These are phyloP conservation scores for Orius insidiosus DNA, from an alignment of 1,140 invertebrate genomes.

Conservation along the genomic window DNA sequence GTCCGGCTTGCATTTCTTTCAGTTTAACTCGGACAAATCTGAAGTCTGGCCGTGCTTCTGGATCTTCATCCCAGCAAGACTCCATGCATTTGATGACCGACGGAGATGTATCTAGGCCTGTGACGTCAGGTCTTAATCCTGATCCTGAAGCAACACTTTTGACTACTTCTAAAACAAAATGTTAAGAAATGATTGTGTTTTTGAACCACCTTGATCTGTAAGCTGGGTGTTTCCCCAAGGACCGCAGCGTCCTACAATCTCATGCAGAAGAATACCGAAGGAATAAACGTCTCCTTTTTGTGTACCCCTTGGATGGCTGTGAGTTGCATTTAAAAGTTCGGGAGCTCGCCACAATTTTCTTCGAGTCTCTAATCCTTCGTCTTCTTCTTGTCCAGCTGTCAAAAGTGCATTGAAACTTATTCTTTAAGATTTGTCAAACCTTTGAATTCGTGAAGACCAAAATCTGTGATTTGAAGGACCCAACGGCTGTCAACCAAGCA, in stretches of 20 bases:
- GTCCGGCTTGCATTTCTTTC: slow-evolving; percentile 57
- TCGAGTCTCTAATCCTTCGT: slow-evolving; percentile 28
- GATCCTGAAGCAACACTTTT: slow-evolving; percentile 21
- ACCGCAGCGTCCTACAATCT: slow-evolving; percentile 45
- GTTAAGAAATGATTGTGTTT: too few species aligned
- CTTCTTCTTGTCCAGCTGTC: slow-evolving; percentile 34
- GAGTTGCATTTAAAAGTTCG: slow-evolving; percentile 36
- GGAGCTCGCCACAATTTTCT: slow-evolving; percentile 47
- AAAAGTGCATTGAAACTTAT: neutral
- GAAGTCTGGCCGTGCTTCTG: slow-evolving; percentile 49
- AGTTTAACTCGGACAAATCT: slow-evolving; percentile 46
- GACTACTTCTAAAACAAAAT: slow-evolving; percentile 18
- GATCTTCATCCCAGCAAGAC: slow-evolving; percentile 59
- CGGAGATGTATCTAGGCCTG: slow-evolving; percentile 24
- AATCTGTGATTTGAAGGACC: slow-evolving; percentile 64
- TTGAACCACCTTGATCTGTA: slow-evolving; percentile 34
- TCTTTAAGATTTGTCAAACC: slow-evolving; percentile 33
- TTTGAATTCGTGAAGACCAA: slow-evolving; percentile 57
- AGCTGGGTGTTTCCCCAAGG: slow-evolving; percentile 48
- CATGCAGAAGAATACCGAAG: slow-evolving; percentile 52
- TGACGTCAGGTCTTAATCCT: slow-evolving; percentile 17
- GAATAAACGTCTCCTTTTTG: slow-evolving; percentile 56
- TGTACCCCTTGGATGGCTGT: slow-evolving; percentile 32
- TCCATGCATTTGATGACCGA: slow-evolving; percentile 45
- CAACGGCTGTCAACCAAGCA: slow-evolving; percentile 62